Percentiles rank a stretch among this genome's conserved stretches.
Evolutionary conservation across 2,113 vertebrate species (phyloP).

Genomic region (Nothobranchius furzeri): DNA sequence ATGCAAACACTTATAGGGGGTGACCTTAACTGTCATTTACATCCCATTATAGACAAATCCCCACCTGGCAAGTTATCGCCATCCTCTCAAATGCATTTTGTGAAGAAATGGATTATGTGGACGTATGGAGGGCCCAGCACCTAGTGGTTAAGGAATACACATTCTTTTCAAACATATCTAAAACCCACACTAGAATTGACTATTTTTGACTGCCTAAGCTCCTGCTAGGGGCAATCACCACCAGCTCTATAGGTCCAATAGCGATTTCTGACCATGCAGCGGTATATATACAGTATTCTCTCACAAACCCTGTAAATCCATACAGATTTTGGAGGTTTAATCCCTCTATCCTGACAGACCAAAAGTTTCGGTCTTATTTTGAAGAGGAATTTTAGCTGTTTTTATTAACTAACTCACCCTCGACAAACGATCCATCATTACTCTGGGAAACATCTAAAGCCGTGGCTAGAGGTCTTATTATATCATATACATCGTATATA

Average conservation of each 20-base stretch:
- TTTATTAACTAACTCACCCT: neutral
- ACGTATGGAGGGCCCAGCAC: neutral
- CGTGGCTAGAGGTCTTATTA: no score
- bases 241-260: neutral
- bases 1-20: neutral
- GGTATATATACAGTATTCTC: neutral
- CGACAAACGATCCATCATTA: neutral
- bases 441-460: neutral
- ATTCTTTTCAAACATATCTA: neutral
- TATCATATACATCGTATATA: no score
- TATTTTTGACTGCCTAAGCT: neutral
- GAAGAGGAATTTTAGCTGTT: neutral
- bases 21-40: neutral
- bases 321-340: neutral
- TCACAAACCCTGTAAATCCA: neutral
- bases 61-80: neutral
- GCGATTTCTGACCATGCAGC: neutral
- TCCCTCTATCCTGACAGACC: neutral
- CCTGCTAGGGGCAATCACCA: neutral
- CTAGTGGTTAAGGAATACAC: neutral
- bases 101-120: conserved; percentile 2
- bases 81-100: neutral
- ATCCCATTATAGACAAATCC: neutral
- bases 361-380: neutral
- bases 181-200: neutral